These are phyloP conservation scores for Agrenia bidenticulata DNA, from an alignment of 2,888 invertebrate species.

Conservation along the genomic window DNA sequence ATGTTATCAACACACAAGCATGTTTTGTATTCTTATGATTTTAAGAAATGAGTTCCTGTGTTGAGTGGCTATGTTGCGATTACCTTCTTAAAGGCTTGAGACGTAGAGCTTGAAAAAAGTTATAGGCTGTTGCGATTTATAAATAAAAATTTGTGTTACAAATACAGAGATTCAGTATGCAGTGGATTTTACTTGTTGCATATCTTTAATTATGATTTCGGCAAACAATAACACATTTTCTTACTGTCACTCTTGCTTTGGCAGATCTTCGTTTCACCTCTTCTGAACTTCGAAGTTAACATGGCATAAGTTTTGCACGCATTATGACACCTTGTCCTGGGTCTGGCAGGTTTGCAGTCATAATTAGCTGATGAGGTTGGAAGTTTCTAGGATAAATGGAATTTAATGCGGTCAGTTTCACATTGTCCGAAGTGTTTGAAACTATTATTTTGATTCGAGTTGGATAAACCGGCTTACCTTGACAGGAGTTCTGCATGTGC, in stretches of 20 bases:
- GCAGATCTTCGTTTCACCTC: conserved; percentile 35
- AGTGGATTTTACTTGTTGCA: conserved; percentile 5
- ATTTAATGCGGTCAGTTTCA: neutral
- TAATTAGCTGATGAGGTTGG: conserved; percentile 15
- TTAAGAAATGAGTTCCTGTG: conserved; percentile 24
- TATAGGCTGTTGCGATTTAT: neutral
- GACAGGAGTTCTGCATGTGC: conserved; percentile 31
- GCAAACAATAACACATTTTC: conserved; percentile 42
- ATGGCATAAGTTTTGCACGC: conserved; percentile 44
- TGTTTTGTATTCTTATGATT: conserved; percentile 22
- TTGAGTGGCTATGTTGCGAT: conserved; percentile 2
- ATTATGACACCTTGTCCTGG: conserved; percentile 40
- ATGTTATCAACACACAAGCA: conserved; percentile 4
- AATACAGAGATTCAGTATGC: neutral
- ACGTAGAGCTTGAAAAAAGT: neutral
- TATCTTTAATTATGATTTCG: conserved; percentile 27
- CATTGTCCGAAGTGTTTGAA: neutral
- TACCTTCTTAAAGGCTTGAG: neutral
- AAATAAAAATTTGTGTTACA: neutral
- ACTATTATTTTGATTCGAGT: neutral
- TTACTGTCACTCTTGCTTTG: conserved; percentile 32
- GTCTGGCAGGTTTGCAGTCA: conserved; percentile 32
- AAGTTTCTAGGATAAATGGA: neutral
- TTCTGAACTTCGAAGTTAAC: conserved; percentile 30
- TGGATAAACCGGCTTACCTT: conserved; percentile 30